Evolutionary conservation across 1,140 invertebrate species (phyloP), one percentile per base, ranked within the genome.

Genomic region (Colletes latitarsis): DNA sequence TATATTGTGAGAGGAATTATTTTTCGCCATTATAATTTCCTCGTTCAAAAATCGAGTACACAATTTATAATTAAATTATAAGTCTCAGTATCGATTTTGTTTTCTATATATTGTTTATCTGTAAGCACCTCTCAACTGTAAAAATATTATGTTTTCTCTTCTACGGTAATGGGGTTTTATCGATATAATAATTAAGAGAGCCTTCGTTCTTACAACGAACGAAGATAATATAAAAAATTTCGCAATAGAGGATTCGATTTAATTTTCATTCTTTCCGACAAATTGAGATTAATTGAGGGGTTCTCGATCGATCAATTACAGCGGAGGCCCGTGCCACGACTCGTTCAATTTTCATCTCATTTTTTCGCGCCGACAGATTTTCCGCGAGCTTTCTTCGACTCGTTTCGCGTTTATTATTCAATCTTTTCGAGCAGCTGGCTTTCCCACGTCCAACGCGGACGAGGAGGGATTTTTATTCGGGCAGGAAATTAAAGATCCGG

Each of bases 401-500:
- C 41, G 66, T 49, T 49, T 49, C 67, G 21, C 43, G 21, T 41
- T 52, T n/a, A 30, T 30, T 46, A 19, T 77, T 77, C 64, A 77
- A 77, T 77, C 75, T 41, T 49, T 70, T 41, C 55, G 6, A 68
- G 17, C 64, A 77, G 53, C n/a, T 57, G 9, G 14, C 10, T 60
- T 17, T 14, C 8, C 43, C 10, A 6, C 63, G 19, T 43, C 14
- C 52, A 3, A 43, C n/a, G 14, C 19, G 10, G 43, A 10, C 49
- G 15, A 17, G 49, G 14, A 49, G 52, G 43, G 67, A 43, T 72
- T 53, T 79, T 79, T 73, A 21, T 43, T 30, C 77, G 30, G 39
- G 4, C 60, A 79, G 70, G 69, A 79, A 79, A 81, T 72, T 79
- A 73, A 79, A 64, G 60, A 73, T 72, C 55, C 68, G 64, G 73